Evolutionary conservation across 2,797 vertebrate species (phyloP).

Genomic region (Cottoperca gobio): DNA sequence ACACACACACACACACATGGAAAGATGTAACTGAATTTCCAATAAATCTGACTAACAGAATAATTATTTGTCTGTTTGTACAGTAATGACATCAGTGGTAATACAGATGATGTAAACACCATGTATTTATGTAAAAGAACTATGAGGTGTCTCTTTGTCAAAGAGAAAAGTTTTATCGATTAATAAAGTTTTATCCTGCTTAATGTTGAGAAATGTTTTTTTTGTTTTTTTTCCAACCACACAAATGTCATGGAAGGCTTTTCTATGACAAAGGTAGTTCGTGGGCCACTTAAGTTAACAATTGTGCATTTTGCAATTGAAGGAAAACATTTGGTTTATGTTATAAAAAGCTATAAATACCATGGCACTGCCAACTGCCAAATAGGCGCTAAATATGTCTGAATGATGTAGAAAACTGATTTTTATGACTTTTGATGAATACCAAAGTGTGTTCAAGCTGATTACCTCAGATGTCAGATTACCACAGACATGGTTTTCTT

Average conservation of each 20-base stretch:
- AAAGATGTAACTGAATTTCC: conserved; percentile 43
- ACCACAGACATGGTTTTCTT: too few relatives aligned
- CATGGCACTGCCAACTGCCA: too few relatives aligned
- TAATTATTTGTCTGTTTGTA: conserved; percentile 71
- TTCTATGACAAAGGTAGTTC: too few relatives aligned
- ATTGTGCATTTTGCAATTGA: too few relatives aligned
- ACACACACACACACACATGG: neutral
- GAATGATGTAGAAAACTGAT: too few relatives aligned
- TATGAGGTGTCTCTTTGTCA: conserved; percentile 77
- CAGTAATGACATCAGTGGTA: conserved; percentile 68
- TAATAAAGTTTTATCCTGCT: conserved; percentile 93
- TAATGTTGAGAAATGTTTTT: conserved; percentile 71
- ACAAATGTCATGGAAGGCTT: neutral
- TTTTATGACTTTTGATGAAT: too few relatives aligned
- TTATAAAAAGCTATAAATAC: too few relatives aligned
- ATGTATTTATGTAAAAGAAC: conserved; percentile 74
- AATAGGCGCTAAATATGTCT: too few relatives aligned
- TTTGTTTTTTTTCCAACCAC: neutral
- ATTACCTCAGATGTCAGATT: too few relatives aligned
- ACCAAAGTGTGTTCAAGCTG: too few relatives aligned
- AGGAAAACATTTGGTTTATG: too few relatives aligned
- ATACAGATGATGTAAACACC: conserved; percentile 70
- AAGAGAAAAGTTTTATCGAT: conserved; percentile 90
- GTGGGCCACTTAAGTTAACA: too few relatives aligned
- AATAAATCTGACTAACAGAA: conserved; percentile 54